Evolutionary conservation across 2,113 vertebrate genomes (phyloP).

Genomic region (Ornithorhynchus anatinus): DNA sequence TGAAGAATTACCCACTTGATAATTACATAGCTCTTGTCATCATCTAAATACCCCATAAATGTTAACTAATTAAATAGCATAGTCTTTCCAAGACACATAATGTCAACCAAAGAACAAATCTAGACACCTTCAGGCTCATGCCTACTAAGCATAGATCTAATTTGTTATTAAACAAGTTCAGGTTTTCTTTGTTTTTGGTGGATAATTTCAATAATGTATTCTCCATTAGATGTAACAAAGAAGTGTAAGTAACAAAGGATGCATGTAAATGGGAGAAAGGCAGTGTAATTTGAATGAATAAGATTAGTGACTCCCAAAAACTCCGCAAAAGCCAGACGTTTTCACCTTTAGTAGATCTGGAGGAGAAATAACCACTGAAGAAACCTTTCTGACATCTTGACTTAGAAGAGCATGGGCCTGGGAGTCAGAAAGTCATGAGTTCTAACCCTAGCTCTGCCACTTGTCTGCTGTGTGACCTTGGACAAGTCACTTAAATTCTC

Average conservation of each 20-base stretch:
- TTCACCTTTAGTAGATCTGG: too few species aligned
- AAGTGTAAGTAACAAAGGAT: not conserved
- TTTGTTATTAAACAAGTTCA: not conserved
- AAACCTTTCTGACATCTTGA: too few species aligned
- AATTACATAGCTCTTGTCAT: not conserved
- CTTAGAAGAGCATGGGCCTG: too few species aligned
- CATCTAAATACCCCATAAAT: not conserved
- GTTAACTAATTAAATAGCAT: not conserved
- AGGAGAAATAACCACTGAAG: too few species aligned
- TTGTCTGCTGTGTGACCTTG: too few species aligned
- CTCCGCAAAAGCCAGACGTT: too few species aligned
- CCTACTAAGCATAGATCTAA: not conserved
- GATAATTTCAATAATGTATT: constrained; percentile 5
- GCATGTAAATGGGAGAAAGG: too few species aligned
- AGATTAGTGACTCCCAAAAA: too few species aligned
- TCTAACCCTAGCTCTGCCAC: too few species aligned
- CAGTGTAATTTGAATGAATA: too few species aligned
- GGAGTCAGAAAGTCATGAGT: too few species aligned
- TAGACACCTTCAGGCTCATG: not conserved
- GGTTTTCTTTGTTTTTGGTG: not conserved
- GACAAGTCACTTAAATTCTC: too few species aligned
- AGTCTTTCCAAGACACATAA: not conserved
- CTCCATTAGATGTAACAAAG: constrained; percentile 6
- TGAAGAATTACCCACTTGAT: not conserved
- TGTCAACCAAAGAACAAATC: not conserved